Evolutionary conservation across 2,113 vertebrate species (phyloP).

Genomic region (Otocyon megalotis): DNA sequence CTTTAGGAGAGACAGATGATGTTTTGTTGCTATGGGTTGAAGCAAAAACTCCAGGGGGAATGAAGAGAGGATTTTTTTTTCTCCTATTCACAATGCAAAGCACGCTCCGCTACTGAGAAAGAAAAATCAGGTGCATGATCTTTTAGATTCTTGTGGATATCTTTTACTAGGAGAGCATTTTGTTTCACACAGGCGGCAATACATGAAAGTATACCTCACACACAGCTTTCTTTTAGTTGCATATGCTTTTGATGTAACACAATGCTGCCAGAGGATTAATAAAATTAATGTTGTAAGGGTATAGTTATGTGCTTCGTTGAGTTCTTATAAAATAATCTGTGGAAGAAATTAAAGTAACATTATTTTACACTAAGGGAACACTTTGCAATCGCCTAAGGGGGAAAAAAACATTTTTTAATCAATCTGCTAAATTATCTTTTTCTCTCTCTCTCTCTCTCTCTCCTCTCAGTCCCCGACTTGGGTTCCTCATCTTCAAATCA

Average conservation of each 20-base stretch:
- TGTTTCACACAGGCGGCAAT: background rate
- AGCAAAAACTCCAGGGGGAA: background rate
- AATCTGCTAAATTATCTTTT: background rate
- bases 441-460: background rate
- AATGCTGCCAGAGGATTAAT: background rate
- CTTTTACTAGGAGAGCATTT: background rate
- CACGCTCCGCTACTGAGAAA: background rate
- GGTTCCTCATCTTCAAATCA: background rate
- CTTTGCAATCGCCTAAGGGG: background rate
- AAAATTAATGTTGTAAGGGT: background rate
- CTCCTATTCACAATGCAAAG: background rate
- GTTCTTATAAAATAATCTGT: background rate
- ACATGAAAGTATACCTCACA: background rate
- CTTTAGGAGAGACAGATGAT: constrained; percentile 36
- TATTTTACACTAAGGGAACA: background rate
- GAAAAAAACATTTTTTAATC: background rate
- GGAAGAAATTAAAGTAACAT: background rate
- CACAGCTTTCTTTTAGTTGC: background rate
- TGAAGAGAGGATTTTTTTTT: background rate
- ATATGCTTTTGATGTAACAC: background rate
- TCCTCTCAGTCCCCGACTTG: background rate
- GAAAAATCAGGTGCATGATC: background rate
- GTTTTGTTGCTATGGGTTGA: background rate
- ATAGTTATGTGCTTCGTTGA: background rate
- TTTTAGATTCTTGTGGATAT: background rate